A percentile compares a stretch with the other conserved stretches of the same genome.
Evolutionary conservation across 2,113 vertebrate species (phyloP).

Genomic region (Carassius auratus): DNA sequence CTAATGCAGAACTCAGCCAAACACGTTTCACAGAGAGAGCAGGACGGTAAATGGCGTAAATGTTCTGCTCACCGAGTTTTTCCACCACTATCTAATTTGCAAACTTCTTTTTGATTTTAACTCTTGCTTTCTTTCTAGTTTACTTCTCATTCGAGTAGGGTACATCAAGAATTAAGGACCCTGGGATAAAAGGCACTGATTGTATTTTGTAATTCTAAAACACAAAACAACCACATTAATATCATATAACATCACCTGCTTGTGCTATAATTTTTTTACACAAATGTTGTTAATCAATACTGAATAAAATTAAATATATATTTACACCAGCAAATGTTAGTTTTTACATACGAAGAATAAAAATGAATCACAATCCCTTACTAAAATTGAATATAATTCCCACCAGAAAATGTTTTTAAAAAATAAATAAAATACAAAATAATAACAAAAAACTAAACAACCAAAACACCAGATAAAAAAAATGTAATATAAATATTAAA

Average conservation of each 20-base stretch:
- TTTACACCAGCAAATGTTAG: too few relatives aligned
- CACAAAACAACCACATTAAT: background rate
- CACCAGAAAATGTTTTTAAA: too few relatives aligned
- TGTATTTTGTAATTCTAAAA: background rate
- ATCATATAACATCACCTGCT: background rate
- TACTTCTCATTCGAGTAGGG: background rate
- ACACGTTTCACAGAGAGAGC: constrained; percentile 49
- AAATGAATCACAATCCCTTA: too few relatives aligned
- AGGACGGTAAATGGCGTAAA: constrained; percentile 43
- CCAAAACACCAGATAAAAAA: background rate
- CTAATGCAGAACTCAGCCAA: constrained; percentile 47
- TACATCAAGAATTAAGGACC: background rate
- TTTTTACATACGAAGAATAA: too few relatives aligned
- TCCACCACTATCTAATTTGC: background rate
- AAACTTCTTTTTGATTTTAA: background rate
- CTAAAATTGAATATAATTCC: background rate
- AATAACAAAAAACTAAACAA: background rate
- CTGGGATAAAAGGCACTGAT: background rate
- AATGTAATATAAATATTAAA: background rate
- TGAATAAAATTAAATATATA: too few relatives aligned
- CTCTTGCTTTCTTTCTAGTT: background rate
- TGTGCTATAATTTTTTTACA: background rate
- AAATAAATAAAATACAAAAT: background rate
- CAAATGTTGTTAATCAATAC: too few relatives aligned
- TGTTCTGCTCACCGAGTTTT: background rate